Evolutionary conservation across 2,888 invertebrate species (phyloP).

Genomic region (Allygus modestus): DNA sequence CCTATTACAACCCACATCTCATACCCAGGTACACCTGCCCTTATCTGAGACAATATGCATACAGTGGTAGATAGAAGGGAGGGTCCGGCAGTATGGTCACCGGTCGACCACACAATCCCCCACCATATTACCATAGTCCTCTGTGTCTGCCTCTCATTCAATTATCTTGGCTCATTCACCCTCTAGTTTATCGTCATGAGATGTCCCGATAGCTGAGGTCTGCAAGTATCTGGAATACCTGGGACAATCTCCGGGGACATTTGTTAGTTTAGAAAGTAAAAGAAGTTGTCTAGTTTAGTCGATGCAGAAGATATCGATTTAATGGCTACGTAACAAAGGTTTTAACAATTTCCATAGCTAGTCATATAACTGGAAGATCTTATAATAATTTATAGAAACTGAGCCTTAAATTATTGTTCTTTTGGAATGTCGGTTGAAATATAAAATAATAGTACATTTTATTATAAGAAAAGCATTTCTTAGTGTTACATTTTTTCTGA

Average conservation of each 20-base stretch:
- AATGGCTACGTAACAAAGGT: no score
- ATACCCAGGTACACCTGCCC: background rate
- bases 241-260: background rate
- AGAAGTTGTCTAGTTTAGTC: no score
- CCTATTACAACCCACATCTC: background rate
- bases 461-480: no score
- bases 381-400: no score
- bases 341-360: no score
- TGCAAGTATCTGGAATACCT: background rate
- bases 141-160: slow-evolving; percentile 29
- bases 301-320: no score
- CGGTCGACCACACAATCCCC: background rate
- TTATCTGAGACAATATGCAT: slow-evolving; percentile 29
- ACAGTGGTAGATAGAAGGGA: background rate
- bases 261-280: no score
- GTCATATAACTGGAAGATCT: no score
- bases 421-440: no score
- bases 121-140: background rate
- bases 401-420: no score
- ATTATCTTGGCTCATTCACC: slow-evolving; percentile 9
- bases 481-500: no score
- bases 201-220: slow-evolving; percentile 1
- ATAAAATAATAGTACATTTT: no score
- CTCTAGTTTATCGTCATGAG: background rate
- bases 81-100: background rate